Evolutionary conservation across 2,888 invertebrate species (phyloP).

Genomic region (Bhutanitis thaidina): DNA sequence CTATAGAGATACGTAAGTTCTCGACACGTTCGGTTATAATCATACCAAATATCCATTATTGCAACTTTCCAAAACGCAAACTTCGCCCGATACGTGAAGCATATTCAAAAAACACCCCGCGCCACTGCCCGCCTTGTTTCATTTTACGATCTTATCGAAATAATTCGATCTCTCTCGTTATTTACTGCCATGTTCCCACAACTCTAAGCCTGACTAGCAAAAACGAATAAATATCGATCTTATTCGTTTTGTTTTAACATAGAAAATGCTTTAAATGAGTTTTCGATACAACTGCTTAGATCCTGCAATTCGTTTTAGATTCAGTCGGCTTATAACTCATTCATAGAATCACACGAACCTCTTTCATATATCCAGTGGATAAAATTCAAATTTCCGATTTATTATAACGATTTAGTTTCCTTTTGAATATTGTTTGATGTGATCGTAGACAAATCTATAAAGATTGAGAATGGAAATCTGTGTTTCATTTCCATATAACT

Average conservation of each 20-base stretch:
- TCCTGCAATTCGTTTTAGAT: conserved; percentile 1
- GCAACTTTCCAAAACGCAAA: background rate
- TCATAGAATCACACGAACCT: background rate
- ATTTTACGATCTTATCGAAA: conserved; percentile 80
- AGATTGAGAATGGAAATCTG: too few relatives aligned
- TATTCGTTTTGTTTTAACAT: conserved; percentile 44
- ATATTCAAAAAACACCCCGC: conserved; percentile 41
- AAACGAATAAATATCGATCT: conserved; percentile 53
- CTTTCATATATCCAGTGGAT: background rate
- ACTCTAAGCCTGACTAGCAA: conserved; percentile 51
- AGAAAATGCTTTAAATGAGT: conserved; percentile 47
- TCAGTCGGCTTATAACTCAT: background rate
- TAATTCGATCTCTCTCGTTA: conserved; percentile 77
- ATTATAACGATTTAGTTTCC: too few relatives aligned
- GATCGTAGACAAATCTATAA: too few relatives aligned
- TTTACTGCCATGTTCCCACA: conserved; percentile 73
- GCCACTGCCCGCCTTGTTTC: conserved; percentile 70
- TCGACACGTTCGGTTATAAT: too few relatives aligned
- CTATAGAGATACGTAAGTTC: too few relatives aligned
- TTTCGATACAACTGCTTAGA: conserved; percentile 26
- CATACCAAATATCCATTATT: background rate
- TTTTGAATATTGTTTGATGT: too few relatives aligned
- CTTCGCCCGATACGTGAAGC: background rate
- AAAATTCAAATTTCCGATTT: too few relatives aligned
- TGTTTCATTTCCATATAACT: too few relatives aligned